Conservation (phyloP, 2,797 vertebrate genomes). For the Carduelis carduelis region DNA sequence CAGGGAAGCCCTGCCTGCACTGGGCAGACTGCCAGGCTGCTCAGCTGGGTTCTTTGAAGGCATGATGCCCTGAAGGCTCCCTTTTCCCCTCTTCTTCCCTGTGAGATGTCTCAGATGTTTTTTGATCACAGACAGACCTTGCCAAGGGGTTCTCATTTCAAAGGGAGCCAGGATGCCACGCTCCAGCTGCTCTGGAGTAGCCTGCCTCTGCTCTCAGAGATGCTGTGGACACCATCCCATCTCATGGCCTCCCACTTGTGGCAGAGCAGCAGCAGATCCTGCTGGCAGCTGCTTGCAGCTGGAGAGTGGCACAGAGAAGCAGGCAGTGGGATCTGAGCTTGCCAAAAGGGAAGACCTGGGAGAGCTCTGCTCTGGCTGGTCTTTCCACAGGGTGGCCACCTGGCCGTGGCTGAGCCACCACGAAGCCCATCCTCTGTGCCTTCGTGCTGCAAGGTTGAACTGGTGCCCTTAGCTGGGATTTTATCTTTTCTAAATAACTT, state of each 20-base stretch:
- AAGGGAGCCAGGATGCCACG: background rate
- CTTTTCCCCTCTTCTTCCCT: background rate
- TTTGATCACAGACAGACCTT: background rate
- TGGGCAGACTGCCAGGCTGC: background rate
- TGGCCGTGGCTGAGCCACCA: background rate
- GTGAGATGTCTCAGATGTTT: background rate
- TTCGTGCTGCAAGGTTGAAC: background rate
- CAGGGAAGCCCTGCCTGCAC: background rate
- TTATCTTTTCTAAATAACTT: background rate
- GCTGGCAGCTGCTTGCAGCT: background rate
- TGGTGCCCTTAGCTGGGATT: no score
- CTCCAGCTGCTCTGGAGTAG: background rate
- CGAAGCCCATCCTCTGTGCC: accelerated
- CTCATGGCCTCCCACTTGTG: background rate
- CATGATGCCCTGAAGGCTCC: background rate
- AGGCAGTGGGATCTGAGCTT: accelerated
- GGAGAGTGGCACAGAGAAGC: accelerated
- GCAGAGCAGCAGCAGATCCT: background rate
- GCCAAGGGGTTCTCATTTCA: background rate
- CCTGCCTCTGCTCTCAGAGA: background rate
- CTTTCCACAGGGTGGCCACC: accelerated
- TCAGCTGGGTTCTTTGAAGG: conserved; percentile 6
- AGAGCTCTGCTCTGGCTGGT: background rate
- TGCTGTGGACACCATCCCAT: background rate
- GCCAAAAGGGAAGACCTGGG: background rate